Evolutionary conservation across 2,797 vertebrate species (phyloP).

Genomic region (Kryptolebias ocellatus): DNA sequence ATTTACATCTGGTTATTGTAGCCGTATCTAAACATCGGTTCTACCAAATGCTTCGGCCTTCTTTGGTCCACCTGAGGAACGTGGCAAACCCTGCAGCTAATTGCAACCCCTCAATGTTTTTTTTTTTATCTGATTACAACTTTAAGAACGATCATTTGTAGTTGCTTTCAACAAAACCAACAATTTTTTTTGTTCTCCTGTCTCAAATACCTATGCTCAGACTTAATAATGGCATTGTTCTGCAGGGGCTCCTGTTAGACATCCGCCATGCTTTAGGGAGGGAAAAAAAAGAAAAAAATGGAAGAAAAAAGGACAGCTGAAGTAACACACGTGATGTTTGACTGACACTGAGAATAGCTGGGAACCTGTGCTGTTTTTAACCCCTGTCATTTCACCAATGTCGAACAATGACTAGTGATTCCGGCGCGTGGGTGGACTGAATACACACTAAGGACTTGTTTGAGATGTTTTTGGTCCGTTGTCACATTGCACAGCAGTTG

Average conservation of each 20-base stretch:
- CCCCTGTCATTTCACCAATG: conserved; percentile 33
- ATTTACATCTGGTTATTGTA: too few species aligned
- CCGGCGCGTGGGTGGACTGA: conserved; percentile 45
- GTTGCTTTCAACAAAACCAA: conserved; percentile 12
- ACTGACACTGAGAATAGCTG: conserved; percentile 39
- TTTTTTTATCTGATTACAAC: too few species aligned
- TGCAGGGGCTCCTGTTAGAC: conserved; percentile 36
- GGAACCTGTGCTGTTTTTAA: conserved; percentile 38
- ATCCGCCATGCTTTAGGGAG: conserved; percentile 18
- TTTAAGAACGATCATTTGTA: conserved; percentile 16
- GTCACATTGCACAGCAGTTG: conserved; percentile 38
- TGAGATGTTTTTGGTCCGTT: conserved; percentile 24
- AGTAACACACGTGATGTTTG: conserved; percentile 33
- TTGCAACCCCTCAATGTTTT: too few species aligned
- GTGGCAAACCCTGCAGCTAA: too few species aligned
- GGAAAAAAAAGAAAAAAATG: conserved; percentile 3
- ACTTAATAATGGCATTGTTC: conserved; percentile 38
- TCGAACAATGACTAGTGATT: conserved; percentile 42
- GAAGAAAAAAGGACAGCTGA: conserved; percentile 4
- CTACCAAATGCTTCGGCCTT: too few species aligned
- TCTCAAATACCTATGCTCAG: conserved; percentile 1
- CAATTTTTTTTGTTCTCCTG: conserved; percentile 6
- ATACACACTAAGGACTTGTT: conserved; percentile 19
- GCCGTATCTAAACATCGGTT: too few species aligned
- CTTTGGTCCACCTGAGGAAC: too few species aligned